Base-by-base conservation (phyloP, 2,797 vertebrate genomes). In the Leuciscus waleckii region DNA sequence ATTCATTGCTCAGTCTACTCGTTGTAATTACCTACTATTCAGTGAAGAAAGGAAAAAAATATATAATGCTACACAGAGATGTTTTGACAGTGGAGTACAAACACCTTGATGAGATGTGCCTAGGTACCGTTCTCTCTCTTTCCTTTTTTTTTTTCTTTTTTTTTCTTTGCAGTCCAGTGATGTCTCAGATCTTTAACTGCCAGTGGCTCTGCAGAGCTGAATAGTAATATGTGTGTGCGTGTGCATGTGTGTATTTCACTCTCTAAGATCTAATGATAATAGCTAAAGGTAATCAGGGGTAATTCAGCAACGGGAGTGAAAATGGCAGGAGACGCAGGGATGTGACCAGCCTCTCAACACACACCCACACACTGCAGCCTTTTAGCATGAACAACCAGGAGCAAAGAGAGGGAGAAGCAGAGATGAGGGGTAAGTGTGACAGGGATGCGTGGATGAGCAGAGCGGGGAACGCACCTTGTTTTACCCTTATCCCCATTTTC, bases 261-360 rank as follows among this genome's bases (percentile, higher is more conserved):
- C 32, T 81, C 81, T 80, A 63, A 74, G 92, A 92, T 76, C 82
- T 90, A 91, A 92, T 92, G 91, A 91, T 92, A 92, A 90, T 90
- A 87, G 87, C 68, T 75, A 92, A 88, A 89, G 82, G 90, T 90
- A 90, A 89, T 90, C 88, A 89, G 87, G 87, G 87, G 87, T 89
- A 89, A 89, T 86, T 90, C 83, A 46, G 90, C 81, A 82, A 88
- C 89, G 75, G 89, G 82, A 85, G 77, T 84, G 85, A 87, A 89
- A 90, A 93, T 91, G 88, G 87, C 90, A 92, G 90, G 92, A 94
- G 89, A 86, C 65, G 61, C 79, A 81, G 88, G 91, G 94, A 96
- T 96, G 95, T 96, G 95, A 96, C 95, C 92, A 61, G 95, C 93
- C 95, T 96, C 92, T 93, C 92, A 96, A 96, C 92, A 58, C 81